Conservation (phyloP, 2,888 invertebrate species). For the Drosophila greeni region DNA sequence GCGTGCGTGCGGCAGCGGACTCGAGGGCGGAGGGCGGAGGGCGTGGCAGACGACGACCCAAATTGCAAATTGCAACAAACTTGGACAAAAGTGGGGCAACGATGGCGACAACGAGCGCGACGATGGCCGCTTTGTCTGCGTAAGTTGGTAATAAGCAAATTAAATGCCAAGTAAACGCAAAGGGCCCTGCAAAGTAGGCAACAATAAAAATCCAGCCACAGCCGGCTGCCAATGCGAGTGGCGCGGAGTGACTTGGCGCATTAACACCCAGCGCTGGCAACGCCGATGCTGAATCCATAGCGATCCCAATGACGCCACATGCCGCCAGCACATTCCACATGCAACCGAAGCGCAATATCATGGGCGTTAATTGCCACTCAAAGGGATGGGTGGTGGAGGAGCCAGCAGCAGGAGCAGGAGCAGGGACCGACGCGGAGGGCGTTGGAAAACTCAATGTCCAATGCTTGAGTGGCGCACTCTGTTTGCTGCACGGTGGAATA, state of each 20-base stretch:
- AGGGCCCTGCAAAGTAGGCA: slow-evolving; percentile 50
- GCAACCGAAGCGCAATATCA: slow-evolving; percentile 63
- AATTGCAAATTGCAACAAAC: slow-evolving; percentile 71
- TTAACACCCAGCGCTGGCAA: slow-evolving; percentile 50
- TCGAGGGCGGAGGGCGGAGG: neutral
- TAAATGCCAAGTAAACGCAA: slow-evolving; percentile 49
- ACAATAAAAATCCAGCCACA: slow-evolving; percentile 43
- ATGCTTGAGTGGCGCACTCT: slow-evolving; percentile 20
- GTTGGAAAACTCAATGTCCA: slow-evolving; percentile 13
- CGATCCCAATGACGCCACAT: slow-evolving; percentile 34
- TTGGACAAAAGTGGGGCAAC: slow-evolving; percentile 49
- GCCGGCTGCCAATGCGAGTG: slow-evolving; percentile 53
- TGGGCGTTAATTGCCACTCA: slow-evolving; percentile 72
- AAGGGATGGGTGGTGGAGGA: slow-evolving; percentile 30
- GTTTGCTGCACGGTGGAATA: neutral
- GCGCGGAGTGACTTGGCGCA: slow-evolving; percentile 50
- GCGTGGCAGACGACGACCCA: slow-evolving; percentile 52
- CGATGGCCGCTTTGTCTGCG: slow-evolving; percentile 57
- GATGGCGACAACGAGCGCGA: slow-evolving; percentile 51
- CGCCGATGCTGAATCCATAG: slow-evolving; percentile 1
- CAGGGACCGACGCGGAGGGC: neutral
- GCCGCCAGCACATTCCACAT: slow-evolving; percentile 43
- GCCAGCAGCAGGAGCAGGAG: neutral
- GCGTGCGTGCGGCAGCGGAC: slow-evolving; percentile 20
- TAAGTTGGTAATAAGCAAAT: slow-evolving; percentile 71